Conservation (phyloP, 2,113 vertebrate species). For the Pelmatolapia mariae region DNA sequence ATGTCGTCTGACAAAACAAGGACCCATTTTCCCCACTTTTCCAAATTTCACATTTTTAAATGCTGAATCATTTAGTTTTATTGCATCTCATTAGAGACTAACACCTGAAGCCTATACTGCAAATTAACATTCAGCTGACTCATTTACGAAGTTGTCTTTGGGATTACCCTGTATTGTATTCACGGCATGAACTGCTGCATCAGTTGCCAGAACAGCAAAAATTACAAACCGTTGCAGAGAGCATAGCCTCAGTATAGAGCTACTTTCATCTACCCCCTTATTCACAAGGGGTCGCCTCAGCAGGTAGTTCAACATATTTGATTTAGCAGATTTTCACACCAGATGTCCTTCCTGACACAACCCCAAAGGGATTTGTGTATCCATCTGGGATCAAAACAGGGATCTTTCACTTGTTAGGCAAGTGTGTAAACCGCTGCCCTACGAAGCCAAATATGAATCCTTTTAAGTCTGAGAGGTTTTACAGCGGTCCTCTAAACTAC, state of each 20-base stretch:
- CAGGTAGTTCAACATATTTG: not conserved
- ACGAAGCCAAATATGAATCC: not conserved
- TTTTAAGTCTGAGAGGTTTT: not conserved
- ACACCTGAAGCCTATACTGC: not conserved
- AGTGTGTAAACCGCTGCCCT: not conserved
- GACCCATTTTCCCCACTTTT: not conserved
- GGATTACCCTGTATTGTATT: not conserved
- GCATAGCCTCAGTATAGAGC: not conserved
- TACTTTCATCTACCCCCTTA: not conserved
- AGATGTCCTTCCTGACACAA: not conserved
- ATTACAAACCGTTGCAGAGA: not conserved
- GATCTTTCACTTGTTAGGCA: not conserved
- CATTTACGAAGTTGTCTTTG: not conserved
- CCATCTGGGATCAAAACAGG: not conserved
- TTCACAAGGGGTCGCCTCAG: not conserved
- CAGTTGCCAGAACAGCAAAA: not conserved
- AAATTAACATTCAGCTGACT: slow-evolving; percentile 1
- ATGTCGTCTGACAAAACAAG: not conserved
- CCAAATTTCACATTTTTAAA: not conserved
- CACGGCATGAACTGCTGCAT: not conserved
- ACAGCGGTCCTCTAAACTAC: not conserved
- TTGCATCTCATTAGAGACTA: not conserved
- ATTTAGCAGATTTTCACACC: not conserved
- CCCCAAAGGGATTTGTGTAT: not conserved
- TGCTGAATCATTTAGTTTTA: not conserved